A percentile compares a stretch with the other conserved stretches of the same genome.
phyloP scores from a whole-genome alignment of 2,797 vertebrate genomes.

The Malacoctenus gilli region DNA sequence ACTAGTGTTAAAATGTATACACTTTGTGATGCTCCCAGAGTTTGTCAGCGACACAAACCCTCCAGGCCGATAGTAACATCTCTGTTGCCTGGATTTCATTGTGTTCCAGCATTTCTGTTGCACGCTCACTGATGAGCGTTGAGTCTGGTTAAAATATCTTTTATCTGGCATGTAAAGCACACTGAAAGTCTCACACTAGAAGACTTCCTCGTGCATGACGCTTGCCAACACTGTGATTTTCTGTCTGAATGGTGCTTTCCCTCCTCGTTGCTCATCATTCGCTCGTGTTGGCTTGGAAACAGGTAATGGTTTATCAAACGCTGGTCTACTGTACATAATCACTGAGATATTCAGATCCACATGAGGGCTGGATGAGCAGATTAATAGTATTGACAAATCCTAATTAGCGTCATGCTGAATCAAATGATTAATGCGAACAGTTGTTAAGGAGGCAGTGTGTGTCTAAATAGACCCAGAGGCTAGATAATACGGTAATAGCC shows the following conservation, averaged over 20 bases:
- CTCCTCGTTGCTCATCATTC: conserved; percentile 31
- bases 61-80: background rate
- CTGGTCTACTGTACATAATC: conserved; percentile 55
- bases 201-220: conserved; percentile 2
- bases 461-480: conserved; percentile 78
- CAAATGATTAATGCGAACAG: conserved; percentile 77
- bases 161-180: conserved; percentile 3
- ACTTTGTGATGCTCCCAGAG: no score
- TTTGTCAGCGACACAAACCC: background rate
- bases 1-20: no score
- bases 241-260: conserved; percentile 25
- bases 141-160: background rate
- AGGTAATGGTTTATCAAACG: conserved; percentile 57
- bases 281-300: conserved; percentile 47
- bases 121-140: conserved; percentile 10
- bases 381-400: conserved; percentile 80
- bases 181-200: conserved; percentile 4
- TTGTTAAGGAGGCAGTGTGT: conserved; percentile 75
- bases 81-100: background rate
- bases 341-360: conserved; percentile 69
- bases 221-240: conserved; percentile 26
- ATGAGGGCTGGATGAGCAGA: conserved; percentile 70
- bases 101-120: conserved; percentile 4
- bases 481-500: conserved; percentile 76
- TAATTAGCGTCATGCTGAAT: conserved; percentile 78